phyloP scores from a whole-genome alignment of 2,888 invertebrate genomes.

The Ectropis crepuscularia region DNA sequence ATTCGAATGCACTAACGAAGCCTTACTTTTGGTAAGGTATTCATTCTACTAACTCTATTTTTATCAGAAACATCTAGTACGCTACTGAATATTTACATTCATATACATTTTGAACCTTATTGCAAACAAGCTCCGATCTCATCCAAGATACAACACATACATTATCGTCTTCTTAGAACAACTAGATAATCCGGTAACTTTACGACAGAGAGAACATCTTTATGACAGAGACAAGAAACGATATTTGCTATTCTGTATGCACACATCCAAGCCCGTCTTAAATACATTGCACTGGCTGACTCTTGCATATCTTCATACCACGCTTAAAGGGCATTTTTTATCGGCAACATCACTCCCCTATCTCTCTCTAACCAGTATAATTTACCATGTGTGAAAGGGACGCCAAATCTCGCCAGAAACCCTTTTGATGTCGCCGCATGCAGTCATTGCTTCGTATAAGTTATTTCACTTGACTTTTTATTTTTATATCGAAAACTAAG shows the following conservation, averaged over 20 bases:
- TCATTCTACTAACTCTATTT: too few species aligned
- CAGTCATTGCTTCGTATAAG: slow-evolving; percentile 75
- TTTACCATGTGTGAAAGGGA: slow-evolving; percentile 51
- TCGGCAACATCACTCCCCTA: slow-evolving; percentile 53
- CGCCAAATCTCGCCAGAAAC: slow-evolving; percentile 61
- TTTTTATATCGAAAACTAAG: slow-evolving; percentile 78
- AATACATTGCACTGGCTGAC: slow-evolving; percentile 42
- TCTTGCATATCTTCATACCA: slow-evolving; percentile 60
- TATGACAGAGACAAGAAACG: slow-evolving; percentile 9
- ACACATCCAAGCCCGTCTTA: slow-evolving; percentile 50
- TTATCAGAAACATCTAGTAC: not conserved
- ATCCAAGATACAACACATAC: slow-evolving; percentile 19
- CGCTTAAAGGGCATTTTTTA: slow-evolving; percentile 70
- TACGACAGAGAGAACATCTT: slow-evolving; percentile 21
- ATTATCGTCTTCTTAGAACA: slow-evolving; percentile 22
- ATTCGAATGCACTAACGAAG: too few species aligned
- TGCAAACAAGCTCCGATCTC: slow-evolving; percentile 10
- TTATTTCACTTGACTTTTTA: slow-evolving; percentile 62
- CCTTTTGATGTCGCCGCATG: slow-evolving; percentile 76
- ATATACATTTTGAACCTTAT: not conserved
- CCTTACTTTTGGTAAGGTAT: too few species aligned
- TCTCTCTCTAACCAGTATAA: slow-evolving; percentile 47
- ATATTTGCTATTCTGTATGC: slow-evolving; percentile 51
- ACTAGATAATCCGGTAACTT: slow-evolving; percentile 23
- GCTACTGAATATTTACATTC: not conserved